A percentile compares a stretch with the other conserved stretches of the same genome.
These are phyloP conservation scores for Siniperca scherzeri DNA, from an alignment of 2,797 vertebrate genomes.

Conservation along the genomic window DNA sequence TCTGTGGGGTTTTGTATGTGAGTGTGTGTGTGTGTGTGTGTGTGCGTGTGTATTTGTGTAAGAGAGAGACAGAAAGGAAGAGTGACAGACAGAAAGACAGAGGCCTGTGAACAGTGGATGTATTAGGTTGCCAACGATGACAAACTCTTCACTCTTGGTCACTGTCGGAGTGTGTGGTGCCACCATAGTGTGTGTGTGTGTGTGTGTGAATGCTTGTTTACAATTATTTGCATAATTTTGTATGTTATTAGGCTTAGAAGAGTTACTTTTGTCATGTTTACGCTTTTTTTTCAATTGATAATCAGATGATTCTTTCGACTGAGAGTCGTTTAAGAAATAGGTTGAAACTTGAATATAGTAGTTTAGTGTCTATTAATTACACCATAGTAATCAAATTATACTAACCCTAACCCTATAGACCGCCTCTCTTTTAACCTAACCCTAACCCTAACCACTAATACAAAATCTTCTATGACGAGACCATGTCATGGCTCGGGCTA, in stretches of 20 bases:
- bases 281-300: background rate
- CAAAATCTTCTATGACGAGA: background rate
- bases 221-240: background rate
- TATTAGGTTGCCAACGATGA: slow-evolving; percentile 11
- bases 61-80: background rate
- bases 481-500: background rate
- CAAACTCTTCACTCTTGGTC: slow-evolving; percentile 4
- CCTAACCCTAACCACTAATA: too few species aligned
- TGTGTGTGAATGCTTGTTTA: background rate
- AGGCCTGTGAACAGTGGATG: slow-evolving; percentile 4
- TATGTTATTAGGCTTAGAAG: background rate
- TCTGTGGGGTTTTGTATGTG: slow-evolving; percentile 38
- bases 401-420: too few species aligned
- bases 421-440: too few species aligned
- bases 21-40: background rate
- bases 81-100: slow-evolving; percentile 28
- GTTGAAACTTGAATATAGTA: background rate
- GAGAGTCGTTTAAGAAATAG: background rate
- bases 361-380: background rate
- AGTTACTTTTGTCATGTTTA: background rate
- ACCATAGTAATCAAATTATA: background rate
- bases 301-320: background rate
- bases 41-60: background rate
- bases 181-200: background rate
- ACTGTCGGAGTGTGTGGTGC: slow-evolving; percentile 7